Base-by-base conservation (phyloP, 2,888 invertebrate species). In the Villa cingulata region DNA sequence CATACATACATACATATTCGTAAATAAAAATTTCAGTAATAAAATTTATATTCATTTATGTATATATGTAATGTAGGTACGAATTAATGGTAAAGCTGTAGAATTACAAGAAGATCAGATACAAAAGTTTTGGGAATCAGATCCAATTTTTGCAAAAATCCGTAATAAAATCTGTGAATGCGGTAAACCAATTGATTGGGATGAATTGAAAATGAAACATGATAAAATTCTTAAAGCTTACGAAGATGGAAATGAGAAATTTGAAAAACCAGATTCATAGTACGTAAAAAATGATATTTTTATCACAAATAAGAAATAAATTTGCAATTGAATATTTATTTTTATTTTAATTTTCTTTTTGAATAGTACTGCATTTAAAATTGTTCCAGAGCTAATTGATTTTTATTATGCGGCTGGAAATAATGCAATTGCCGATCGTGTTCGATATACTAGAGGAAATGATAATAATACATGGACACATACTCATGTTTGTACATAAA, bases 361-460 rank as follows among this genome's bases (percentile, higher is more conserved):
- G n/a, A n/a, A n/a, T n/a, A 66, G 66, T 49, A 65, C 65, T 27
- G 66, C 58, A 10, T 63, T 65, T 27, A 60, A 61, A 46, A 58
- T 68, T n/a, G 41, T 57, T 14, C 57, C 67, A 2, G 55, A 57
- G 29, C 52, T 55, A 17, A 63, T 65, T 58, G 68, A 66, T 39
- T 66, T 66, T 45, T 60, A 65, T n/a, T 63, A 61, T 37, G 54
- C 58, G 4, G 18, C 32, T 20, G 56, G 58, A 29, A 10, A 41
- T 2, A 51, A 54, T 12, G 49, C 56, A 44, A 61, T 66, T 17
- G 64, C 62, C n/a, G 68, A 66, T 55, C 59, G 67, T 16, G 50
- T 68, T 12, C 59, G 64, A 41, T 66, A 65, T 48, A 58, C 59
- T 4, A 53, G 45, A 48, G 34, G 47, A 37, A 40, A 41, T 7